Percentiles rank a stretch among this genome's conserved stretches.
These are phyloP conservation scores for Dryobota labecula DNA, from an alignment of 2,888 invertebrate genomes.

Conservation along the genomic window DNA sequence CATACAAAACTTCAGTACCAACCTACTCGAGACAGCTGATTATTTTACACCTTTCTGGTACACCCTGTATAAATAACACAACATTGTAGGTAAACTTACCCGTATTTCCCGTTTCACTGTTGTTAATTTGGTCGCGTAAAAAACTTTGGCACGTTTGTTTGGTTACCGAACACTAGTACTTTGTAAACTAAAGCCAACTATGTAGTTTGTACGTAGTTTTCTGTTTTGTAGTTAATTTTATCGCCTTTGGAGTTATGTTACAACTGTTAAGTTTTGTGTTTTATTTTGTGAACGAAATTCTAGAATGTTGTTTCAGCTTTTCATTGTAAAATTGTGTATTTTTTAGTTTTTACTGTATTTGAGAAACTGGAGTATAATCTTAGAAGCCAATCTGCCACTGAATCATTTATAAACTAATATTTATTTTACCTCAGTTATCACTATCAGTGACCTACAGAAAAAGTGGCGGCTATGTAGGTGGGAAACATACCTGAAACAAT, in stretches of 20 bases:
- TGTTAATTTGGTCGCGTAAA: constrained; percentile 25
- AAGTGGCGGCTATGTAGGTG: neutral
- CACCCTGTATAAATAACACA: neutral
- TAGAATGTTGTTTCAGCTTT: neutral
- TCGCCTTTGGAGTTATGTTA: neutral
- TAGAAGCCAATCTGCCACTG: neutral
- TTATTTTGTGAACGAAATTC: neutral
- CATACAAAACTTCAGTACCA: too few species aligned
- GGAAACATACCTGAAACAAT: constrained; percentile 47
- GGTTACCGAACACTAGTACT: neutral
- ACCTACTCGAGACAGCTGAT: too few species aligned
- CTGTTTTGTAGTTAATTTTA: constrained; percentile 4
- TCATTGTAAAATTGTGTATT: neutral
- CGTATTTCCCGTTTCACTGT: constrained; percentile 8
- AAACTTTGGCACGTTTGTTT: constrained; percentile 23
- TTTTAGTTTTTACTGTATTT: neutral
- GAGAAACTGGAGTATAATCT: neutral
- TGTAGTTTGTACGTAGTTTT: constrained; percentile 26
- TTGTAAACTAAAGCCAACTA: constrained; percentile 8
- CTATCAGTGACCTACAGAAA: neutral
- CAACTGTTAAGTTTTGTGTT: neutral
- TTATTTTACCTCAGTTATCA: neutral
- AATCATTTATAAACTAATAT: neutral
- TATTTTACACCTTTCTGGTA: too few species aligned
- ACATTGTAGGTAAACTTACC: neutral